Evolutionary conservation across 2,888 invertebrate genomes (phyloP), one percentile per base, ranked within the genome.

Genomic region (Labia minor): DNA sequence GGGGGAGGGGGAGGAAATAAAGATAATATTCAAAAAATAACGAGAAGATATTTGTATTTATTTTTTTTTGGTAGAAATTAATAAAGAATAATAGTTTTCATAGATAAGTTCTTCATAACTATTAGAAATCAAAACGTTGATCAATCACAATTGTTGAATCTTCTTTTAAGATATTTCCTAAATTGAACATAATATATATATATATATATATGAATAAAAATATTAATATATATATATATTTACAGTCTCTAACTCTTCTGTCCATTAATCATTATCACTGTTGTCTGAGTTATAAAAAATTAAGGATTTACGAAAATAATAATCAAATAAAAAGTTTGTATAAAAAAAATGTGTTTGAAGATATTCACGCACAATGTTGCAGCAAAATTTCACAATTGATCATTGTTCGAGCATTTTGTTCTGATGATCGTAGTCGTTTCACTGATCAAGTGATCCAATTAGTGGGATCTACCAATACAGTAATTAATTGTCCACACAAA

Each of bases 191-290:
- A 26, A 26, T 6, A 26, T 6, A 26, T 26, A 26, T 26, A 26
- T 26, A 26, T 26, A 26, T 26, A 8, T 26, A 26, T 26, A 26
- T 26, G 26, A n/a, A n/a, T n/a, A n/a, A n/a, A n/a, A n/a, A n/a
- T n/a, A n/a, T n/a, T n/a, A n/a, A n/a, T n/a, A 49, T n/a, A 49
- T 49, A 49, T 49, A 49, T 49, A 49, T 49, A 49, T 49, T 49
- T 49, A 14, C 49, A 49, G 49, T 49, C 49, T 49, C 49, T n/a
- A n/a, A 49, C 16, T 49, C 49, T 49, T 49, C 49, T 49, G 49
- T 49, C 49, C 49, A n/a, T 49, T n/a, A 49, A 49, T 49, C 49
- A 4, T 8, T 49, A 49, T 49, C 49, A 49, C 49, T 49, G 49
- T 49, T 49, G 49, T 49, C 49, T 49, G 49, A 49, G 49, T 49